A percentile compares a stretch with the other conserved stretches of the same genome.
Evolutionary conservation across 2,113 vertebrate genomes (phyloP).

Genomic region (Connochaetes taurinus): DNA sequence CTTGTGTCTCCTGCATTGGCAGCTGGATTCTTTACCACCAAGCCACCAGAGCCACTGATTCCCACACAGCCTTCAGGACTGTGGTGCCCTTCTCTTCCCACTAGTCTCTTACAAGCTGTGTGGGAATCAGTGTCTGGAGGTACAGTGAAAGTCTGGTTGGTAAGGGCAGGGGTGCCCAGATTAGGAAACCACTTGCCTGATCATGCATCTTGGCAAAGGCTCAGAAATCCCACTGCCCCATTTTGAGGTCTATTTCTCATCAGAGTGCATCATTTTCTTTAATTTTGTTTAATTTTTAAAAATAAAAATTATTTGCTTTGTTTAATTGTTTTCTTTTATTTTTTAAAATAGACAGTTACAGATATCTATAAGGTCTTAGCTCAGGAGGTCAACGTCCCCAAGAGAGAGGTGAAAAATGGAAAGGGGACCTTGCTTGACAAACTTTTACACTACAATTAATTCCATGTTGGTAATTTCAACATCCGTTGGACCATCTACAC

Average conservation of each 20-base stretch:
- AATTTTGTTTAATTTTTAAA: not conserved
- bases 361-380: not conserved
- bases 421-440: not conserved
- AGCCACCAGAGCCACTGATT: not conserved
- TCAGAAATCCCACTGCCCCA: too few relatives aligned
- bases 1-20: not conserved
- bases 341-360: not conserved
- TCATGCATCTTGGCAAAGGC: accelerated
- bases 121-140: accelerated
- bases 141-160: not conserved
- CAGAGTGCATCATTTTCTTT: not conserved
- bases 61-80: not conserved
- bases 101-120: accelerated
- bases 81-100: not conserved
- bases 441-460: not conserved
- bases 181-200: not conserved
- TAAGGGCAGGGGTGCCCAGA: not conserved
- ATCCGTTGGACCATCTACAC: not conserved
- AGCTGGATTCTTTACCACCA: not conserved
- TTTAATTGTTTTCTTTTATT: not conserved
- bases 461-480: not conserved
- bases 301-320: not conserved
- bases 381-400: not conserved
- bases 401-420: not conserved
- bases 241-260: not conserved